Evolutionary conservation across 2,888 invertebrate genomes (phyloP).

Genomic region (Agelastica alni): DNA sequence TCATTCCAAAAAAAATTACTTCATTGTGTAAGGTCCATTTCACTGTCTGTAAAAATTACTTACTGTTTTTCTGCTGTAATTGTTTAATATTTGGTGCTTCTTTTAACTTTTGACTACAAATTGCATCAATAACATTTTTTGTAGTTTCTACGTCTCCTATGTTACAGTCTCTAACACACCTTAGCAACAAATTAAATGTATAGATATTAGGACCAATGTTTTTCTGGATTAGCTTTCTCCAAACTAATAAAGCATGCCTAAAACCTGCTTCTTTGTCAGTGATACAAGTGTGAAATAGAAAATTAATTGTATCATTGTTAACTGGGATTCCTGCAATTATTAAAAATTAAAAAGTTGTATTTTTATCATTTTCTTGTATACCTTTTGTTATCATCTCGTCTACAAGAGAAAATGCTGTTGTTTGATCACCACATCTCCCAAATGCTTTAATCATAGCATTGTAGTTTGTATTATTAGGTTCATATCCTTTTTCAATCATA

Average conservation of each 20-base stretch:
- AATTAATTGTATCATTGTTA: slow-evolving; percentile 73
- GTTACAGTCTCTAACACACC: slow-evolving; percentile 79
- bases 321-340: slow-evolving; percentile 56
- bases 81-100: background rate
- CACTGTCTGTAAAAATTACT: background rate
- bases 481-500: slow-evolving; percentile 70
- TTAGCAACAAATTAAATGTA: slow-evolving; percentile 80
- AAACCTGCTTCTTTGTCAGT: slow-evolving; percentile 79
- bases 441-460: slow-evolving; percentile 92
- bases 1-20: no score
- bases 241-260: slow-evolving; percentile 79
- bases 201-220: slow-evolving; percentile 70
- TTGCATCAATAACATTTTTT: slow-evolving; percentile 53
- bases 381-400: slow-evolving; percentile 79
- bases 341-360: background rate
- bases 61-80: background rate
- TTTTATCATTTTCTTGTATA: background rate
- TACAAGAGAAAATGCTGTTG: slow-evolving; percentile 77
- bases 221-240: slow-evolving; percentile 77
- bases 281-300: slow-evolving; percentile 83
- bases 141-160: slow-evolving; percentile 69
- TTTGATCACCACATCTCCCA: slow-evolving; percentile 78
- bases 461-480: slow-evolving; percentile 77
- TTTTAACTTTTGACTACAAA: slow-evolving; percentile 25
- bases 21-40: no score